phyloP scores from a whole-genome alignment of 2,113 vertebrate genomes.

The Procavia capensis region DNA sequence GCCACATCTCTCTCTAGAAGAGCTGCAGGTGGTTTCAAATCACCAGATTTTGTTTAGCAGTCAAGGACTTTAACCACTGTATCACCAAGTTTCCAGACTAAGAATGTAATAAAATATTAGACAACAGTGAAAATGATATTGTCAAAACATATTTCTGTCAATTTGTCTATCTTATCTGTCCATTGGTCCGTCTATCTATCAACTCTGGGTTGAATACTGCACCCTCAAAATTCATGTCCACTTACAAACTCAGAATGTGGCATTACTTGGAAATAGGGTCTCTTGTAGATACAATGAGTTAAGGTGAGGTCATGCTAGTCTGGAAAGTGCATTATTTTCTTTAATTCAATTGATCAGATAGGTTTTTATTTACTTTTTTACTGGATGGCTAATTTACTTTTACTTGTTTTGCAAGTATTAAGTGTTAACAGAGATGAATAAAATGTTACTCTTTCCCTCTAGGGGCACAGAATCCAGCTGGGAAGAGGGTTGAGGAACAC shows the following conservation, averaged over 20 bases:
- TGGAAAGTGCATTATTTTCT: neutral
- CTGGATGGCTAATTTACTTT: neutral
- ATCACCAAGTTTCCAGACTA: neutral
- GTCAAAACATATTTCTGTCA: neutral
- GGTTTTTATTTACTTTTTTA: neutral
- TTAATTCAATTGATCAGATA: neutral
- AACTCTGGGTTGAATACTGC: too few species aligned
- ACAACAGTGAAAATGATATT: neutral
- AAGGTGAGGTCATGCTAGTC: too few species aligned
- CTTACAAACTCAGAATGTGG: too few species aligned
- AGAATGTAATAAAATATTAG: neutral
- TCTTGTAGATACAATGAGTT: too few species aligned
- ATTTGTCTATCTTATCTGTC: too few species aligned
- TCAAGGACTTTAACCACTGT: too few species aligned
- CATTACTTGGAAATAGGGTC: too few species aligned
- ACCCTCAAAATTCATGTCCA: too few species aligned
- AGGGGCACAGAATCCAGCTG: neutral
- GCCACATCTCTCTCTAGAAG: too few species aligned
- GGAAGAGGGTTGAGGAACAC: neutral
- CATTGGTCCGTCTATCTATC: too few species aligned
- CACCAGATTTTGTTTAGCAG: too few species aligned
- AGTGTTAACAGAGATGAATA: neutral
- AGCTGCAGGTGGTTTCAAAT: too few species aligned
- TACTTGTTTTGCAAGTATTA: neutral
- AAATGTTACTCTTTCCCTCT: accelerated